phyloP scores from a whole-genome alignment of 2,888 invertebrate species.

The Esperia sulphurella region DNA sequence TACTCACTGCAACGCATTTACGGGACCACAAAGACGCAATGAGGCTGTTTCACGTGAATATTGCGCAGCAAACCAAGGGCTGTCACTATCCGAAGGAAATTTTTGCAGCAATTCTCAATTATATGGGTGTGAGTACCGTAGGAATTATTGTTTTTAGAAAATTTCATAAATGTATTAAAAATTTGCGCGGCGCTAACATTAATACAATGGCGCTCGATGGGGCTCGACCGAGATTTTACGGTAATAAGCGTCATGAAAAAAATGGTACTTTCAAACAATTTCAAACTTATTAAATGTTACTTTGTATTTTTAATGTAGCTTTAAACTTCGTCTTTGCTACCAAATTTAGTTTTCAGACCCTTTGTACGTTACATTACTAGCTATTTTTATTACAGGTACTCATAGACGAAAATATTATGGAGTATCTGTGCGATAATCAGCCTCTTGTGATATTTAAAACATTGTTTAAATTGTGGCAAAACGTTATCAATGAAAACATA shows the following conservation, averaged over 20 bases:
- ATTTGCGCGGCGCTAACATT: too few species aligned
- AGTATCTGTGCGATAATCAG: slow-evolving; percentile 60
- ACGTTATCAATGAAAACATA: slow-evolving; percentile 62
- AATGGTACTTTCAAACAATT: too few species aligned
- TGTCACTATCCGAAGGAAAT: slow-evolving; percentile 58
- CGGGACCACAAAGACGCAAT: slow-evolving; percentile 51
- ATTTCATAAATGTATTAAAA: too few species aligned
- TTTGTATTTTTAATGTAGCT: too few species aligned
- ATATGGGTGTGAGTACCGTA: slow-evolving; percentile 52
- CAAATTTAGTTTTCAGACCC: too few species aligned
- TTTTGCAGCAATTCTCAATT: slow-evolving; percentile 57
- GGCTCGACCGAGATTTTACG: too few species aligned
- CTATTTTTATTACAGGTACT: slow-evolving; percentile 37
- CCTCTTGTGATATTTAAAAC: slow-evolving; percentile 76
- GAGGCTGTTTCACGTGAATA: slow-evolving; percentile 37
- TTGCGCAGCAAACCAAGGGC: slow-evolving; percentile 43
- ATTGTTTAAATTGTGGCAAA: slow-evolving; percentile 67
- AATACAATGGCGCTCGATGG: too few species aligned
- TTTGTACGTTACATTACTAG: too few species aligned
- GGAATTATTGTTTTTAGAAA: neutral
- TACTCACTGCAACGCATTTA: slow-evolving; percentile 44
- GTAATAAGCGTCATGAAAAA: too few species aligned
- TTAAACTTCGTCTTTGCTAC: too few species aligned
- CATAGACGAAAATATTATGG: slow-evolving; percentile 49
- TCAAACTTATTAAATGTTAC: too few species aligned